Evolutionary conservation across 2,797 vertebrate genomes (phyloP), one percentile per base, ranked within the genome.

Genomic region (Pangasius sanitwongsei): DNA sequence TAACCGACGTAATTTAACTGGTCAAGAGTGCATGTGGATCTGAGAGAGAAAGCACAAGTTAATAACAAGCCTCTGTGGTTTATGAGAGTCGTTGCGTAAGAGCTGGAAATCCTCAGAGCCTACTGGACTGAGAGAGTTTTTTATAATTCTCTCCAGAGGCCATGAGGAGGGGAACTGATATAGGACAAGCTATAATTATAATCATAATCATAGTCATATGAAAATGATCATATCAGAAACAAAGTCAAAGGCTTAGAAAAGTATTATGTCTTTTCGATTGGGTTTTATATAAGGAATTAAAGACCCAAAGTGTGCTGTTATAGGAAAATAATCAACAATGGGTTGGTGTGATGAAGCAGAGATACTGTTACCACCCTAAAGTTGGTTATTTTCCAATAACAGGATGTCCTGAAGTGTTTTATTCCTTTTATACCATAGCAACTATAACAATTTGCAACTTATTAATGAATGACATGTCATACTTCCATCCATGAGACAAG

Each of bases 111-210:
- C 83, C 80, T 69, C 83, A 69, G 72, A 90, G 81, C 70, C 83
- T 85, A 83, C 70, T 75, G 69, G 88, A 61, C 88, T 83, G 65
- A 48, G 85, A 89, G 89, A 67, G 82, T 20, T 78, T 86, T 90
- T 90, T 88, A 88, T 87, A 92, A 87, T 70, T 75, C 61, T 87
- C 87, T 78, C 74, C 67, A 85, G 85, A 75, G 85, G 55, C 85
- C 70, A 61, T n/a, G 70, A 61, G 55, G 34, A 86, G 85, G 85
- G 85, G 80, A 91, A 90, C 85, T 78, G 85, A 90, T 90, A 89
- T 86, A 89, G 85, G 70, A 80, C 83, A 78, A 82, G 86, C 87
- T 70, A 87, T 86, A 75, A 70, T 72, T 85, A 85, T 89, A 75
- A 85, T 37, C 34, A 59, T 74, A 86, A 61, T 86, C 85, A 86